These are phyloP conservation scores for Ifrita kowaldi DNA, from an alignment of 2,113 vertebrate species.

Conservation along the genomic window DNA sequence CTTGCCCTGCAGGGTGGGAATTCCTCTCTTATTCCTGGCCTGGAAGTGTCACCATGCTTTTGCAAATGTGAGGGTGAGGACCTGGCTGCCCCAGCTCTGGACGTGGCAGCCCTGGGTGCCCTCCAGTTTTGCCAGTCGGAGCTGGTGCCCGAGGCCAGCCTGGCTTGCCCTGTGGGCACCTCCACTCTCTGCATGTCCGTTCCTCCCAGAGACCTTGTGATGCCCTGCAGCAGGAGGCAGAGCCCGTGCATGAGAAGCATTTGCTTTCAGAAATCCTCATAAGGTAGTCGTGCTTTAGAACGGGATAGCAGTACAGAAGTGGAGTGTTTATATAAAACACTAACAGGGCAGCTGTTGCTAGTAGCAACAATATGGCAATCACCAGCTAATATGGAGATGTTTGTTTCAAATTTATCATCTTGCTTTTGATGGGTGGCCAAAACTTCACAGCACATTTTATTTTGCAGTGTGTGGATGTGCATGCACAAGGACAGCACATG, in stretches of 20 bases:
- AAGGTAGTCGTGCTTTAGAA: neutral
- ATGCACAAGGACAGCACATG: neutral
- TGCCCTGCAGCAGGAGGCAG: neutral
- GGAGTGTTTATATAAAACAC: conserved; percentile 43
- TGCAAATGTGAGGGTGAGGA: neutral
- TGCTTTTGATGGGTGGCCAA: conserved; percentile 40
- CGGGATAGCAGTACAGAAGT: neutral
- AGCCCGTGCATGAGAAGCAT: neutral
- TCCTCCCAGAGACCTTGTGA: neutral
- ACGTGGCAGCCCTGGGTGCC: accelerated
- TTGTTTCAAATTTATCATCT: conserved; percentile 38
- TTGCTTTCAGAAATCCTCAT: conserved; percentile 15
- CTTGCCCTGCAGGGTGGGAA: neutral
- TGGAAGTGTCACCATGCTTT: neutral
- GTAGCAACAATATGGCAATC: conserved; percentile 40
- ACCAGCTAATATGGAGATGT: conserved; percentile 54
- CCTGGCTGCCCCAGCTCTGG: neutral
- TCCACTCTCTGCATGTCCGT: accelerated
- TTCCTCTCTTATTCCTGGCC: neutral
- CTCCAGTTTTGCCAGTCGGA: accelerated
- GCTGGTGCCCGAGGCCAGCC: accelerated
- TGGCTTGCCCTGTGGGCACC: neutral
- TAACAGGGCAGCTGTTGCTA: conserved; percentile 33
- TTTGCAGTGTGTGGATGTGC: neutral
- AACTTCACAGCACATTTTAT: conserved; percentile 50